These are phyloP conservation scores for Astreopora myriophthalma DNA, from an alignment of 64 coral and sea anemone species.

Conservation along the genomic window DNA sequence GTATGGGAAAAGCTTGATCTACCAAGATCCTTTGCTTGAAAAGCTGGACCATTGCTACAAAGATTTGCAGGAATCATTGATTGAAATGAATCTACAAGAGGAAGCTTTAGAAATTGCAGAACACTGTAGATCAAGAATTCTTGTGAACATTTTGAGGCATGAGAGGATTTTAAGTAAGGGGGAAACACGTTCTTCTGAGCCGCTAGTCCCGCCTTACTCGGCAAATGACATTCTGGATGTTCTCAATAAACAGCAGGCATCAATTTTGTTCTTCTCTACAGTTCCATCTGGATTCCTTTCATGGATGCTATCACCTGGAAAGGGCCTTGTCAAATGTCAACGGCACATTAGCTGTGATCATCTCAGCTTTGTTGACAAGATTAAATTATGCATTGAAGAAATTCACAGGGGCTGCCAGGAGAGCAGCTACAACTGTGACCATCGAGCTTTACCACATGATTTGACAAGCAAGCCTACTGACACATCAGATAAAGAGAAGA, in stretches of 20 bases:
- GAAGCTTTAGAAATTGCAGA: conserved; percentile 82
- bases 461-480: not conserved
- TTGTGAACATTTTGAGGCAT: conserved; percentile 69
- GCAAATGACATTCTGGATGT: conserved; percentile 53
- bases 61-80: conserved; percentile 80
- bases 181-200: not conserved
- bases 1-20: conserved; percentile 17
- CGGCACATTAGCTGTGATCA: conserved; percentile 73
- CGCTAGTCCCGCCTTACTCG: conserved; percentile 27
- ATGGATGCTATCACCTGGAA: conserved; percentile 80
- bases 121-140: conserved; percentile 61
- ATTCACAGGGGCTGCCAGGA: conserved; percentile 22
- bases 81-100: conserved; percentile 72
- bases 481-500: not conserved
- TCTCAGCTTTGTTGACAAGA: conserved; percentile 28
- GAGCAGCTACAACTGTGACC: conserved; percentile 76
- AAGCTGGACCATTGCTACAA: conserved; percentile 74
- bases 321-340: conserved; percentile 77
- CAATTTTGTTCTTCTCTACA: conserved; percentile 67
- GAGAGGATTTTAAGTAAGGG: conserved; percentile 12
- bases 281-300: conserved; percentile 67
- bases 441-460: conserved; percentile 69
- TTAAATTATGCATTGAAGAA: conserved; percentile 73
- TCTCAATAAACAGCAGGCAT: conserved; percentile 44
- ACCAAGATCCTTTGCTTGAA: conserved; percentile 40